Conservation (phyloP, 2,797 vertebrate species). For the Macrochelys suwanniensis region DNA sequence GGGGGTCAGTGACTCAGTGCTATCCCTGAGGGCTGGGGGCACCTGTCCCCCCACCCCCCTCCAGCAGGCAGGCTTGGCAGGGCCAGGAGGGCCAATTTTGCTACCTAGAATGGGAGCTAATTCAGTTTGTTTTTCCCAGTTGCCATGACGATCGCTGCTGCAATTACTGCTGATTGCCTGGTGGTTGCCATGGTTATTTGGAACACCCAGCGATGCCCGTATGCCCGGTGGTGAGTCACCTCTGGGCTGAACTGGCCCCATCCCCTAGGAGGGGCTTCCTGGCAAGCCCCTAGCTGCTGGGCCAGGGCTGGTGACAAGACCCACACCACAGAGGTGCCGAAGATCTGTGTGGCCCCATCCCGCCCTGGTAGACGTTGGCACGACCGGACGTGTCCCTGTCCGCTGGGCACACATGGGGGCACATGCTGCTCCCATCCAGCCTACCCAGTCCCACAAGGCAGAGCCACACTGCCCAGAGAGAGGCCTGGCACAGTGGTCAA, state of each 20-base stretch:
- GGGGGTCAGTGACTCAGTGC: neutral
- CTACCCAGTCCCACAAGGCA: too few relatives aligned
- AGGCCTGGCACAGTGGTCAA: neutral
- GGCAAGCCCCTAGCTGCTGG: neutral
- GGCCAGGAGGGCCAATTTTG: neutral
- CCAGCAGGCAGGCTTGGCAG: neutral
- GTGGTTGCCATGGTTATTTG: slow-evolving; percentile 85
- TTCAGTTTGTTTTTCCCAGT: slow-evolving; percentile 79
- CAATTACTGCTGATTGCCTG: slow-evolving; percentile 85
- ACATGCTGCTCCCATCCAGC: too few relatives aligned
- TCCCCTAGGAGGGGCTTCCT: neutral
- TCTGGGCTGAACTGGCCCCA: neutral
- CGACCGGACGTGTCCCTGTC: neutral
- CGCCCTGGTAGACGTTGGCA: neutral
- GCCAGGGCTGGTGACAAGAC: neutral
- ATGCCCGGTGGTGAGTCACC: slow-evolving; percentile 80
- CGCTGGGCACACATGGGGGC: neutral
- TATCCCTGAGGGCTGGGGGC: neutral
- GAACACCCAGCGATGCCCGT: slow-evolving; percentile 81
- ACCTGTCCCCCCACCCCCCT: neutral
- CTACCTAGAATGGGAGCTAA: slow-evolving; percentile 51
- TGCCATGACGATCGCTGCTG: slow-evolving; percentile 78
- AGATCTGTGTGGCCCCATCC: too few relatives aligned
- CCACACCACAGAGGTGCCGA: too few relatives aligned
- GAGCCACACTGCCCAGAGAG: neutral